phyloP scores from a whole-genome alignment of 2,113 vertebrate species.

The Rallus limicola region DNA sequence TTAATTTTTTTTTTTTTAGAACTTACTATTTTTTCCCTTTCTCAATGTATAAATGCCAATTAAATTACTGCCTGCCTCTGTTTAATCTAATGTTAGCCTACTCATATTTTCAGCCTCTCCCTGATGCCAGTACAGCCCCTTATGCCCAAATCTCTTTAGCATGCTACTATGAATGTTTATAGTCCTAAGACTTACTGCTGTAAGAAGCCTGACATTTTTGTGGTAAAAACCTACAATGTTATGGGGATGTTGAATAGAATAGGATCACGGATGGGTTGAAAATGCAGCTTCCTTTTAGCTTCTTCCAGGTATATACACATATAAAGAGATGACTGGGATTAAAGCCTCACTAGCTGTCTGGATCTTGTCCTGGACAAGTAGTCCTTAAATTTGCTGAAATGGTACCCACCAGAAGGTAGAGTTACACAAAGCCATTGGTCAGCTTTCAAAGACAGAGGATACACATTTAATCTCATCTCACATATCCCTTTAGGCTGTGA shows the following conservation, averaged over 20 bases:
- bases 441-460: background rate
- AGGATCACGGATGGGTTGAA: background rate
- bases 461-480: background rate
- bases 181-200: background rate
- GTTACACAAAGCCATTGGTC: background rate
- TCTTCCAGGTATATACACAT: background rate
- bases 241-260: background rate
- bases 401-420: background rate
- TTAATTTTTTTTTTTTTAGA: background rate
- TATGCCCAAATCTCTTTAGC: constrained; percentile 15
- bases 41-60: background rate
- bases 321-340: constrained; percentile 4
- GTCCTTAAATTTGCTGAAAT: background rate
- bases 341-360: background rate
- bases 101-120: background rate
- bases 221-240: constrained; percentile 1
- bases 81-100: constrained; percentile 38
- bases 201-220: constrained; percentile 25
- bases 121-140: background rate
- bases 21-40: constrained; percentile 19
- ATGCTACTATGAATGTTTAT: constrained; percentile 23
- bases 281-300: background rate
- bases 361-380: background rate
- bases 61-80: constrained; percentile 25
- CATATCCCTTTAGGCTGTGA: background rate